Evolutionary conservation across 2,113 vertebrate genomes (phyloP).

Genomic region (Zosterops borbonicus): DNA sequence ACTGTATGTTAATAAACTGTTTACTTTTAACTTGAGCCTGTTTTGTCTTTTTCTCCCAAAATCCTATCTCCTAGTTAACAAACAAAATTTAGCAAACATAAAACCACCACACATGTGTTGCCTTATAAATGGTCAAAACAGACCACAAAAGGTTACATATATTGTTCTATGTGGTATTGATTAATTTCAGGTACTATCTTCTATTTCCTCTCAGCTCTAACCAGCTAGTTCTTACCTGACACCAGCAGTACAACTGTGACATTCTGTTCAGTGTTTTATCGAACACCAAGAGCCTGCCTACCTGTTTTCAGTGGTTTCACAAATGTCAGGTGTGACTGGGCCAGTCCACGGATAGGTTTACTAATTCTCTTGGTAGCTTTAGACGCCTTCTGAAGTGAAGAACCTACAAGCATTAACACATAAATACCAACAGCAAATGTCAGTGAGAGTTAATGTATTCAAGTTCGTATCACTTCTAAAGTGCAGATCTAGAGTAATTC

Average conservation of each 20-base stretch:
- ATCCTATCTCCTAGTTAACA: no score
- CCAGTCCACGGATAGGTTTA: slow-evolving; percentile 76
- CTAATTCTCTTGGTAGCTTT: slow-evolving; percentile 44
- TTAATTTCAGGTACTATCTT: not conserved
- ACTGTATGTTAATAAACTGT: no score
- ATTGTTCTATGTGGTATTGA: not conserved
- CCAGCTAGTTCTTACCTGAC: not conserved
- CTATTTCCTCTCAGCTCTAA: not conserved
- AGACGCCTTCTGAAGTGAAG: slow-evolving; percentile 6
- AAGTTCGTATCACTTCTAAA: not conserved
- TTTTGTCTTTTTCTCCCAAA: no score
- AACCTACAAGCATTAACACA: slow-evolving; percentile 53
- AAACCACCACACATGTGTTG: no score
- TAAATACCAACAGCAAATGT: not conserved
- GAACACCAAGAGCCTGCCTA: slow-evolving; percentile 59
- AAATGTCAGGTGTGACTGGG: slow-evolving; percentile 86
- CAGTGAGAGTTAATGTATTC: not conserved
- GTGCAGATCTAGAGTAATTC: not conserved
- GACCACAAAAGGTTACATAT: not conserved
- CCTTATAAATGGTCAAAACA: not conserved
- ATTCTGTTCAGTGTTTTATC: not conserved
- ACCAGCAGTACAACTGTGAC: not conserved
- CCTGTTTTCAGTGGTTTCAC: slow-evolving; percentile 85
- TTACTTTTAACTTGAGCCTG: no score
- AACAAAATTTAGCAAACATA: no score